These are phyloP conservation scores for Alloscopus bannaensis DNA, from an alignment of 2,888 invertebrate species.

Conservation along the genomic window DNA sequence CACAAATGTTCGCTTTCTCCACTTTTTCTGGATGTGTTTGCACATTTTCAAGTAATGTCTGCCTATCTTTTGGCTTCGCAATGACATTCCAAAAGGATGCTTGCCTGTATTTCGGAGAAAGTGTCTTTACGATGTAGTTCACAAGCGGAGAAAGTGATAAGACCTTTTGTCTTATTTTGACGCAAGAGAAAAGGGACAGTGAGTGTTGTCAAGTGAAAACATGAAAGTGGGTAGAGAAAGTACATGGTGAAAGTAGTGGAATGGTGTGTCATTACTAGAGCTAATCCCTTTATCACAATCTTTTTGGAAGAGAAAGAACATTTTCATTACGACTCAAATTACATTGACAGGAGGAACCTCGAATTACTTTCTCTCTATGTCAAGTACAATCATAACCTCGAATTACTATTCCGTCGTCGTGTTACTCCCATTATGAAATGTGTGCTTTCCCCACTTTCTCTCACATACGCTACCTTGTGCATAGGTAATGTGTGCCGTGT, in stretches of 20 bases:
- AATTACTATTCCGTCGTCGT: neutral
- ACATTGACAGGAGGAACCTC: conserved; percentile 1
- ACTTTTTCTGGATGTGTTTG: no score
- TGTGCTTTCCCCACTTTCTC: neutral
- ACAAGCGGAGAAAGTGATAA: conserved; percentile 9
- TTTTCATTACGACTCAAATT: conserved; percentile 32
- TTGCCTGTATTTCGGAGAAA: neutral
- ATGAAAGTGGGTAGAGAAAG: neutral
- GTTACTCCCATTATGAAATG: neutral
- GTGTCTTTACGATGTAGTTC: neutral
- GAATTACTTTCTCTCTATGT: neutral
- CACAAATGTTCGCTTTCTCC: no score
- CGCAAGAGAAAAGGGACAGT: conserved; percentile 11
- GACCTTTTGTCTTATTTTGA: conserved; percentile 28
- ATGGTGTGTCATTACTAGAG: conserved; percentile 39
- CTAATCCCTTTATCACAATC: conserved; percentile 49
- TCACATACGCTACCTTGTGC: neutral
- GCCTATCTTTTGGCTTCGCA: neutral
- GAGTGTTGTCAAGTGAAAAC: conserved; percentile 1
- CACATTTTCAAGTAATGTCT: no score
- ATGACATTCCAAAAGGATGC: neutral
- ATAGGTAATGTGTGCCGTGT: neutral
- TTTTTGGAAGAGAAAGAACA: conserved; percentile 27
- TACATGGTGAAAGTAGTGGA: conserved; percentile 30
- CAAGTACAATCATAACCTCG: neutral